Percentiles rank a stretch among this genome's conserved stretches.
Conservation (phyloP, 2,113 vertebrate genomes). For the Dissostichus mawsoni region DNA sequence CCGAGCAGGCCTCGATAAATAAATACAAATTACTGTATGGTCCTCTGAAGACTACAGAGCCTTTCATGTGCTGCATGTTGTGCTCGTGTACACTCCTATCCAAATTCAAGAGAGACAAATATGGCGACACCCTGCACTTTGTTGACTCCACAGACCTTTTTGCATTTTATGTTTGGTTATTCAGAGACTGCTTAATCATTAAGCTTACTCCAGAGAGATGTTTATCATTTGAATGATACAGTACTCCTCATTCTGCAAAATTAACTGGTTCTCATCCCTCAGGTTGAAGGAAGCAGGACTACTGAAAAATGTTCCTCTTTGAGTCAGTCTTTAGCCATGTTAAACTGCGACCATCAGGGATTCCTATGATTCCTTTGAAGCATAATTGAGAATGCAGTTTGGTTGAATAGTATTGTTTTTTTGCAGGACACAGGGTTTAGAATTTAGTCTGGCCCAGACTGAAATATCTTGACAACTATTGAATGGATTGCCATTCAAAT, state of each 20-base stretch:
- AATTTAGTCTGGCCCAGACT: not conserved
- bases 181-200: constrained; percentile 5
- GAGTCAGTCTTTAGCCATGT: not conserved
- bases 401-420: no score
- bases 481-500: not conserved
- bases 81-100: not conserved
- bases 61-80: not conserved
- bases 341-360: no score
- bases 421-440: no score
- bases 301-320: not conserved
- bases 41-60: constrained; percentile 21
- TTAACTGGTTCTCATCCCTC: constrained; percentile 15
- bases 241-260: not conserved
- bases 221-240: constrained; percentile 74
- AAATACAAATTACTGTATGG: constrained; percentile 45
- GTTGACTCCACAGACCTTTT: constrained; percentile 20
- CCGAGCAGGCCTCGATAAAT: not conserved
- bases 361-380: no score
- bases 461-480: not conserved
- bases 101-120: constrained; percentile 36
- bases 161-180: constrained; percentile 43
- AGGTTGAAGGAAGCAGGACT: not conserved
- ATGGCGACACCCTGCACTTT: not conserved
- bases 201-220: constrained; percentile 55
- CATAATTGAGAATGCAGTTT: no score